Evolutionary conservation across 1,140 invertebrate species (phyloP), one percentile per base, ranked within the genome.

Genomic region (Cardiocondyla obscurior): DNA sequence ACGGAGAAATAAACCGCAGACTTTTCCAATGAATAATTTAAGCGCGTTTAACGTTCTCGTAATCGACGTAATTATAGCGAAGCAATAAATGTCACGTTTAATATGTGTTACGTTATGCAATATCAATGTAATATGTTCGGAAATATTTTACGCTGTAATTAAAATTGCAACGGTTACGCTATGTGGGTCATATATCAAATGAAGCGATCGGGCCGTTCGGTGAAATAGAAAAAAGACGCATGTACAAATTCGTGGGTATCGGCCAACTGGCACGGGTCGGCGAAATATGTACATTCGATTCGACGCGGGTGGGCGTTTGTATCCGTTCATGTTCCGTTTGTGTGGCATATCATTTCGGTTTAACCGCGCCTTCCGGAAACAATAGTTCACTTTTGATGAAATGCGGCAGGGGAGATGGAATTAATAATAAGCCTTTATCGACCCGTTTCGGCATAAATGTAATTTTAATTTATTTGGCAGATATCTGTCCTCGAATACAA

Each of bases 161-260:
- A 64, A 74, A 64, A 64, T 76, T 46, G 28, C 25, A 12, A 6
- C 19, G 14, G 39, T 49, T 28, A 25, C 3, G 49, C 57, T 76
- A 64, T 64, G n/a, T 76, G 39, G 57, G 72, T 74, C 57, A 62
- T 46, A 62, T 46, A 46, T 74, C 39, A 74, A 74, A 74, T 74
- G 55, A 74, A 44, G 55, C 72, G 46, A 74, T 74, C 57, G 44
- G 57, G 44, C 16, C 36, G 46, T 28, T 36, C 46, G 19, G 19
- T 10, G n/a, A 19, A 62, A 57, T 39, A 51, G 39, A 62, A 60
- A 62, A 74, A 62, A 42, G 28, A 33, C 46, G 30, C 28, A 49
- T 49, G 39, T 64, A 62, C 25, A 64, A 76, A 76, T 76, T 64
- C 42, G 28, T 64, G 39, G 72, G 64, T 76, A 76, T 64, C 64